Conservation (phyloP, 2,113 vertebrate species). For the Pluvialis apricaria region DNA sequence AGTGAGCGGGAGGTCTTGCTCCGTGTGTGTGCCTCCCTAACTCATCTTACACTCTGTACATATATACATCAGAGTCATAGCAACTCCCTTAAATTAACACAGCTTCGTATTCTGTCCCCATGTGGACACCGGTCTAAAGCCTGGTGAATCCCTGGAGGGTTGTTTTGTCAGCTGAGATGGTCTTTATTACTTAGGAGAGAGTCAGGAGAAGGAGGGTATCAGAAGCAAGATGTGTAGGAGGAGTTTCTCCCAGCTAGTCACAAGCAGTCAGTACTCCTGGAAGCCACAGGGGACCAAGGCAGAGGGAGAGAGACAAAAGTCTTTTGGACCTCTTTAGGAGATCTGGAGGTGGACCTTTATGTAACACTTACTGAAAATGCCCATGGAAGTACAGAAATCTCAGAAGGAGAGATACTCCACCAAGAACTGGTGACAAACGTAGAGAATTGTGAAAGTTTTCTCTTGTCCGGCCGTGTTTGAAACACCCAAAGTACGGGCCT, state of each 20-base stretch:
- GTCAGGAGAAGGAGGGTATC: background rate
- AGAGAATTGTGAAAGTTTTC: background rate
- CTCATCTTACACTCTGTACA: fast-evolving
- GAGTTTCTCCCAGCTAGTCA: background rate
- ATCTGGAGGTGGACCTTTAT: background rate
- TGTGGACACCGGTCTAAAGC: background rate
- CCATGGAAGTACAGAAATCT: background rate
- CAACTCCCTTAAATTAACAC: background rate
- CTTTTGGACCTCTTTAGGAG: background rate
- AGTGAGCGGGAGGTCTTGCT: background rate
- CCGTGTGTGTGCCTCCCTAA: background rate
- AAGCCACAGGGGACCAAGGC: background rate
- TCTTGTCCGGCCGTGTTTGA: background rate
- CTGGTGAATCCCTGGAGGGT: background rate
- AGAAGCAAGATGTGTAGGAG: background rate
- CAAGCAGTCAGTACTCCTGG: background rate
- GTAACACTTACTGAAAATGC: background rate
- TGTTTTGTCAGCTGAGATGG: background rate
- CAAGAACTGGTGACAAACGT: background rate
- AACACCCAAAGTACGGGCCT: background rate
- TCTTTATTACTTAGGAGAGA: background rate
- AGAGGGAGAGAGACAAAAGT: background rate
- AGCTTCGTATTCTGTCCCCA: background rate
- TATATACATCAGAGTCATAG: background rate
- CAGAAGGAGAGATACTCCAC: background rate